phyloP scores from a whole-genome alignment of 2,888 invertebrate genomes.

The Formica aserva region DNA sequence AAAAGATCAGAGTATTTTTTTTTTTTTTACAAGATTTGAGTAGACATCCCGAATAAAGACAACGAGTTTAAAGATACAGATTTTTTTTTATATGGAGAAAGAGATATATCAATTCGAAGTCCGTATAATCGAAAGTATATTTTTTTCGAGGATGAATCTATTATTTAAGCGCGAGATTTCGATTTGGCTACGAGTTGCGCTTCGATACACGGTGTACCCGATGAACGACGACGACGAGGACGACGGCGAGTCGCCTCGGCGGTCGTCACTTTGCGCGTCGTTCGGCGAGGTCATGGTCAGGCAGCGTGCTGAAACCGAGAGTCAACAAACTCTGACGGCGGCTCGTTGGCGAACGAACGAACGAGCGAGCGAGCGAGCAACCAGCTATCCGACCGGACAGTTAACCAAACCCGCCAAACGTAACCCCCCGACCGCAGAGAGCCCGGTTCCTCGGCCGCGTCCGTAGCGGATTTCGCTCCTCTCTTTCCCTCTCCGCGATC shows the following conservation, averaged over 20 bases:
- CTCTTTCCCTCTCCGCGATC: conserved; percentile 7
- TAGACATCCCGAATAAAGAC: too few relatives aligned
- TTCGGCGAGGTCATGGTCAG: conserved; percentile 85
- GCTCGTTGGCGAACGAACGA: conserved; percentile 55
- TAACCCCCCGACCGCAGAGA: conserved; percentile 63
- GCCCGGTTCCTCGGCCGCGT: conserved; percentile 51
- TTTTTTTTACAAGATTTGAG: too few relatives aligned
- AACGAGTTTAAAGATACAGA: background rate
- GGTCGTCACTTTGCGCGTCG: conserved; percentile 81
- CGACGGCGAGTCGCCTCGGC: conserved; percentile 69
- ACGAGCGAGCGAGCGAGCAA: conserved; percentile 64
- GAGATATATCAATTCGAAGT: background rate
- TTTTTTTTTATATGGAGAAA: background rate
- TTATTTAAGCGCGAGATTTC: background rate
- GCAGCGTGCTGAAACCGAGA: conserved; percentile 84
- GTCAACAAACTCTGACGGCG: conserved; percentile 84
- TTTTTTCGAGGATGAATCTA: background rate
- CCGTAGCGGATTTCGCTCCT: conserved; percentile 53
- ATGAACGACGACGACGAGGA: conserved; percentile 57
- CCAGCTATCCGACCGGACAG: conserved; percentile 67
- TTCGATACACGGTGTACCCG: background rate
- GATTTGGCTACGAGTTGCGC: background rate
- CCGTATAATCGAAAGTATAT: background rate
- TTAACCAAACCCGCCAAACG: conserved; percentile 72
- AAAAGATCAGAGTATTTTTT: too few relatives aligned